Percentiles rank a stretch among this genome's conserved stretches.
Conservation (phyloP, 2,113 vertebrate genomes). For the Entomyzon cyanotis region DNA sequence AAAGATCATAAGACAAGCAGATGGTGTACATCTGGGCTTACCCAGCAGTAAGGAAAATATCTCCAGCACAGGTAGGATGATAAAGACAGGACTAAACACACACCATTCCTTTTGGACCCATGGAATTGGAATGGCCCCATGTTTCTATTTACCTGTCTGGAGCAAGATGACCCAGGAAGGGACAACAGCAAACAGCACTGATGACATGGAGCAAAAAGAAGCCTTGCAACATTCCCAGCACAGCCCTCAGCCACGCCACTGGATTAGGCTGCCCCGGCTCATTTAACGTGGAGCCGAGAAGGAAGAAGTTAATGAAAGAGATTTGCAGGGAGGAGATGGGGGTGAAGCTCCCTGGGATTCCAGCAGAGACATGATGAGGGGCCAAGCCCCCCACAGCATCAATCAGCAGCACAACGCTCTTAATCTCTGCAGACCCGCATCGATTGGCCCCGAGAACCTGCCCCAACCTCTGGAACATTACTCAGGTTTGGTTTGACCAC, state of each 20-base stretch:
- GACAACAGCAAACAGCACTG: neutral
- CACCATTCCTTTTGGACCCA: neutral
- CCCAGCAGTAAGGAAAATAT: constrained; percentile 63
- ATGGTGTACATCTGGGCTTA: constrained; percentile 71
- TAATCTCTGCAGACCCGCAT: neutral
- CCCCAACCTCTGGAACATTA: neutral
- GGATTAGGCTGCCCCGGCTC: neutral
- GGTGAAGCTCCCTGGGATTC: neutral
- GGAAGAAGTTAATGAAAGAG: neutral
- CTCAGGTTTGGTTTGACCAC: constrained; percentile 13
- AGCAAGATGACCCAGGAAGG: constrained; percentile 16
- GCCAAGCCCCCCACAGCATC: neutral
- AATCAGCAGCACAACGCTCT: neutral
- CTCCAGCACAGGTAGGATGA: constrained; percentile 60
- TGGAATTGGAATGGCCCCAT: neutral
- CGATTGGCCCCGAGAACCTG: neutral
- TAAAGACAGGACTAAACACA: constrained; percentile 24
- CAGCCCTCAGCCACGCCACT: neutral
- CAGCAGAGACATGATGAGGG: fast-evolving
- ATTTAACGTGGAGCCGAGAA: neutral
- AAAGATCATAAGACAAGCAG: constrained; percentile 70
- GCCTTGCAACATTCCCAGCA: constrained; percentile 10
- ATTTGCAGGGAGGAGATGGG: neutral
- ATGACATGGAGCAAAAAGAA: neutral
- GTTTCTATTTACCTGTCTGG: constrained; percentile 22